Evolutionary conservation across 2,113 vertebrate genomes (phyloP), one percentile per base, ranked within the genome.

Genomic region (Gymnarchus niloticus): DNA sequence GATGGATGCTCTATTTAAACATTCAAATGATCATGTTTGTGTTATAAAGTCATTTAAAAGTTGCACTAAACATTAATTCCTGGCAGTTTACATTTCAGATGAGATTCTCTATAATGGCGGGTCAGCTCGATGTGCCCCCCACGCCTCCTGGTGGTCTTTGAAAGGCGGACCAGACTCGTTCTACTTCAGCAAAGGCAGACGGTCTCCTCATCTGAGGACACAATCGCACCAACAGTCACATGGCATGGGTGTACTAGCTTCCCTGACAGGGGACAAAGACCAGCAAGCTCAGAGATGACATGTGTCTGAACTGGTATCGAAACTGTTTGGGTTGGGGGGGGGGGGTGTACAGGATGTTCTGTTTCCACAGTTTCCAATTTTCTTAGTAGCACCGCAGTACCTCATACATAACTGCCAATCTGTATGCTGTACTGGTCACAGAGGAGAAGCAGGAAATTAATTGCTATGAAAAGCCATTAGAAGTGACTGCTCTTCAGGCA

Each of bases 351-450:
- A 5, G 28, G 61, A 19, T 17, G 28, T 37, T 41, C 65, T 17
- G 5, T 37, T 33, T 73, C 65, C 65, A 41, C 1, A 9, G 25
- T 37, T 69, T 69, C 28, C 28, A 37, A 19, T 73, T 41, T 33
- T 14, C 1, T 0, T 37, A 12, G 61, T 12, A 65, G 61, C 3
- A 1, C 61, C 10, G 28, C 7, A 2, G 10, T 69, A 5, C 65
- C 41, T 73, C 65, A 37, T 17, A 73, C 25, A 73, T 73, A 73
- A 48, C 44, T 37, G 37, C 28, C 28, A 52, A 82, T 82, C 49
- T 82, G 80, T 82, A 82, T 82, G 80, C 80, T 51, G 51, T 54
- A 56, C 25, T 28, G n/a, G 23, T 82, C 80, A 56, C 80, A 33
- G 49, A 33, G 37, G n/a, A 82, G 78, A 81, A 52, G 12, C 23